These are phyloP conservation scores for Apamea crenata DNA, from an alignment of 2,888 invertebrate species.

Conservation along the genomic window DNA sequence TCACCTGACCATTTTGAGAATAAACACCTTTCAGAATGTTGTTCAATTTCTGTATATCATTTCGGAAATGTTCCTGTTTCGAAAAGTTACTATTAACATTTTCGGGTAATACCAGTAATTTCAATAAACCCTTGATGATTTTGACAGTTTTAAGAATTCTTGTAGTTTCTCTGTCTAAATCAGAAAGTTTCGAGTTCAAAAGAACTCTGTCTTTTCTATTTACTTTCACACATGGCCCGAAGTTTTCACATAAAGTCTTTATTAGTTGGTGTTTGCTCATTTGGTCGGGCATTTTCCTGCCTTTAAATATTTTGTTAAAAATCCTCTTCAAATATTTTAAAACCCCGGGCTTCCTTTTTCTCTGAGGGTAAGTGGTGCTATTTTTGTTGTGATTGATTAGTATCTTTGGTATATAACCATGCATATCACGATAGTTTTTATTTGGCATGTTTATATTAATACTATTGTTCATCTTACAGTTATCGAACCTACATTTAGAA, in stretches of 20 bases:
- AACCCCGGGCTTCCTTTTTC: constrained; percentile 68
- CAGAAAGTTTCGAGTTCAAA: constrained; percentile 75
- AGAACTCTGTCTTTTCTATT: constrained; percentile 67
- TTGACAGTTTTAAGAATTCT: constrained; percentile 77
- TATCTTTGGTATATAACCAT: constrained; percentile 61
- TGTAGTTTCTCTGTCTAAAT: constrained; percentile 76
- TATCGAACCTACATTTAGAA: constrained; percentile 49
- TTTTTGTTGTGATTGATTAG: constrained; percentile 62
- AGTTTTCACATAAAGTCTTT: constrained; percentile 76
- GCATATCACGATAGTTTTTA: constrained; percentile 57
- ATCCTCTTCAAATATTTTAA: constrained; percentile 77
- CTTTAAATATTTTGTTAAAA: constrained; percentile 75
- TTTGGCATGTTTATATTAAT: constrained; percentile 23
- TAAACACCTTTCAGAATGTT: constrained; percentile 73
- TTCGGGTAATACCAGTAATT: constrained; percentile 68
- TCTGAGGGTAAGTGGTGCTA: constrained; percentile 46
- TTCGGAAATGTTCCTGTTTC: constrained; percentile 51
- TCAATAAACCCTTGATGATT: constrained; percentile 79
- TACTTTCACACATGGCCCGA: constrained; percentile 73
- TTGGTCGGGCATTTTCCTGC: constrained; percentile 50
- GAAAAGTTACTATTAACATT: constrained; percentile 37
- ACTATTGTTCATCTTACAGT: constrained; percentile 20
- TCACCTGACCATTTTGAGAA: constrained; percentile 40
- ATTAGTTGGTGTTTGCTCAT: constrained; percentile 72
- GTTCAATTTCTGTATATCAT: constrained; percentile 75